Evolutionary conservation across 2,113 vertebrate genomes (phyloP).

Genomic region (Elephas maximus): DNA sequence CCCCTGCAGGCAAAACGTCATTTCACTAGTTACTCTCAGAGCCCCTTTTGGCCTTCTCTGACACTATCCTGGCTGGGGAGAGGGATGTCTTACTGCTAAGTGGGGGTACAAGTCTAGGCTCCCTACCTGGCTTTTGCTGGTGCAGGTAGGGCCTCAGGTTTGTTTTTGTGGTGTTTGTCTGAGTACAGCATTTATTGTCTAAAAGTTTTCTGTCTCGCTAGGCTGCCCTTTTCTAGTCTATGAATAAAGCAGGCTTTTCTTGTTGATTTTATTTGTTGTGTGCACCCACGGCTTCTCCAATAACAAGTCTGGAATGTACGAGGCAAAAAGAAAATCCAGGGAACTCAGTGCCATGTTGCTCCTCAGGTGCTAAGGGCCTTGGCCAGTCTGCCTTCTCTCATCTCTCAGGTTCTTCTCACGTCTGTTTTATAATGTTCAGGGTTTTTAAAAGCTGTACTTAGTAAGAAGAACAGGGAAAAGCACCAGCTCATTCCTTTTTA

Average conservation of each 20-base stretch:
- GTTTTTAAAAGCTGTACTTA: neutral
- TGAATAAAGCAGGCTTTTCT: neutral
- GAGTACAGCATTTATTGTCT: neutral
- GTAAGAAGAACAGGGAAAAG: neutral
- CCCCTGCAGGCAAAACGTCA: no score
- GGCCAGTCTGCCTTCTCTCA: neutral
- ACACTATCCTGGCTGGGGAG: neutral
- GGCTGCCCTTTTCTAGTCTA: neutral
- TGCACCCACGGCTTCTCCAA: neutral
- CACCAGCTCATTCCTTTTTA: neutral
- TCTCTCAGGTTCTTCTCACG: neutral
- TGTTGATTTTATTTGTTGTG: neutral
- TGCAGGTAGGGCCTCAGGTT: neutral
- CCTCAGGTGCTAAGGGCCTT: neutral
- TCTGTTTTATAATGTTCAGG: neutral
- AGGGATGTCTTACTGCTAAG: neutral
- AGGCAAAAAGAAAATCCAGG: neutral
- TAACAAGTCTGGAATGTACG: neutral
- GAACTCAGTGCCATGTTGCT: neutral
- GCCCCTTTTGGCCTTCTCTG: neutral
- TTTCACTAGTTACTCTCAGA: neutral
- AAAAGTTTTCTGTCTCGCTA: neutral
- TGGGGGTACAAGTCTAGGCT: no score
- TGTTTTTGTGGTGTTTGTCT: neutral
- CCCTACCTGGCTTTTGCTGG: neutral